Conservation (phyloP, 2,888 invertebrate species). For the Drosophila robusta region DNA sequence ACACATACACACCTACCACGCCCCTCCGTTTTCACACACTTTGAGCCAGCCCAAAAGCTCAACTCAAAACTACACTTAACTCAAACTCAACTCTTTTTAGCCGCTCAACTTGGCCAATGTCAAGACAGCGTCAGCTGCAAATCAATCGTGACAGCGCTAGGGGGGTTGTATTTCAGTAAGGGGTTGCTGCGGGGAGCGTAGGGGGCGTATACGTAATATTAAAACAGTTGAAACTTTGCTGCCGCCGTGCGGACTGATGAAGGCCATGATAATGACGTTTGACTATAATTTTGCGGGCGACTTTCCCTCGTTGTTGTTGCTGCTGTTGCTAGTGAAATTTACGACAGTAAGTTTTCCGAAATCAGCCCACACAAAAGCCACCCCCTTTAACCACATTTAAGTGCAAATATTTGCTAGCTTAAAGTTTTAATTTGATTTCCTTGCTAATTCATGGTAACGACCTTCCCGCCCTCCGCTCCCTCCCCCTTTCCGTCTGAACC, state of each 20-base stretch:
- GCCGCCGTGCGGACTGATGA: constrained; percentile 39
- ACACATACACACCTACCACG: constrained; percentile 4
- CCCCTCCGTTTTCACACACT: constrained; percentile 4
- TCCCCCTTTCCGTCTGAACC: not conserved
- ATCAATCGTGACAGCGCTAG: constrained; percentile 44
- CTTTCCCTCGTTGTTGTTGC: constrained; percentile 19
- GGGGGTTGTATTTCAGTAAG: no score
- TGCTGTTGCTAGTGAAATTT: constrained; percentile 35
- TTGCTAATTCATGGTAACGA: constrained; percentile 44
- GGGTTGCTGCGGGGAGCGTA: not conserved
- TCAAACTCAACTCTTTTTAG: constrained; percentile 5
- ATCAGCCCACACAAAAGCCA: not conserved
- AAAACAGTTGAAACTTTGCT: constrained; percentile 48
- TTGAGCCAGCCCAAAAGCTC: constrained; percentile 25
- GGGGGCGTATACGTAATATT: constrained; percentile 54
- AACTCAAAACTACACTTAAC: constrained; percentile 3
- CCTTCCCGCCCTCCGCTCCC: not conserved
- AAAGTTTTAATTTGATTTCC: constrained; percentile 64
- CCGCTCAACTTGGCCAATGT: constrained; percentile 39
- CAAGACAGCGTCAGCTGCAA: constrained; percentile 45
- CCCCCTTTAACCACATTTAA: constrained; percentile 34
- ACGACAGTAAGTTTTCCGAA: constrained; percentile 36
- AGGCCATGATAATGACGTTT: constrained; percentile 51
- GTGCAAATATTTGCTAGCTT: constrained; percentile 57
- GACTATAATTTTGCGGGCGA: constrained; percentile 43